Conservation (phyloP, 2,113 vertebrate species). For the Pluvialis apricaria region DNA sequence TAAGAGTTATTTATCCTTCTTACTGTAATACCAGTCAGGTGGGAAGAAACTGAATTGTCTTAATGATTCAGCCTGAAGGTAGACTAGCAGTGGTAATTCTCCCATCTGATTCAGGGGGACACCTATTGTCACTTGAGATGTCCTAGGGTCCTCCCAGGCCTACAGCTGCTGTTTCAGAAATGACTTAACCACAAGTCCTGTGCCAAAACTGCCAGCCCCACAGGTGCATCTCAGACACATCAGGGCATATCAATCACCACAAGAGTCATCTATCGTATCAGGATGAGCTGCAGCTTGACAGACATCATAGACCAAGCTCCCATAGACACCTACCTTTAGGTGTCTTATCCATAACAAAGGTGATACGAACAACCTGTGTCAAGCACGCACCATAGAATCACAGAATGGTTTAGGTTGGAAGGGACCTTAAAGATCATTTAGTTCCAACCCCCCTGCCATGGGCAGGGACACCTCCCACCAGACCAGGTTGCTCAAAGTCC, state of each 20-base stretch:
- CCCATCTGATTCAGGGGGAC: not conserved
- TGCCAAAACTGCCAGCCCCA: not conserved
- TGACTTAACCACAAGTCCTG: not conserved
- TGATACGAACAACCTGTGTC: not conserved
- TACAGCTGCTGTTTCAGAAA: not conserved
- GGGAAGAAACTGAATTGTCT: not conserved
- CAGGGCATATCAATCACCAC: not conserved
- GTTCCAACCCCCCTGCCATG: no score
- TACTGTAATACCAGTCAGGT: no score
- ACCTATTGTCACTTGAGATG: accelerated
- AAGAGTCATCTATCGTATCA: not conserved
- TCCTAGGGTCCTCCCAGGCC: not conserved
- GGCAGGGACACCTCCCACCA: no score
- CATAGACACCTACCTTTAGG: accelerated
- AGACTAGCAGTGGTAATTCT: not conserved
- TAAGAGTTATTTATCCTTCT: accelerated
- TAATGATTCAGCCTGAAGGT: not conserved
- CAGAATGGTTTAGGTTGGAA: no score
- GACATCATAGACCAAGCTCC: not conserved
- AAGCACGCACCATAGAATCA: not conserved
- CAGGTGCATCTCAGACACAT: not conserved
- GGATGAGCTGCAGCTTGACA: not conserved
- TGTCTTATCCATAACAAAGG: not conserved
- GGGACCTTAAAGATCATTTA: no score
- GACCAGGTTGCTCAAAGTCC: no score